Percentiles rank a stretch among this genome's conserved stretches.
phyloP scores from a whole-genome alignment of 1,140 invertebrate genomes.

The Popillia japonica region DNA sequence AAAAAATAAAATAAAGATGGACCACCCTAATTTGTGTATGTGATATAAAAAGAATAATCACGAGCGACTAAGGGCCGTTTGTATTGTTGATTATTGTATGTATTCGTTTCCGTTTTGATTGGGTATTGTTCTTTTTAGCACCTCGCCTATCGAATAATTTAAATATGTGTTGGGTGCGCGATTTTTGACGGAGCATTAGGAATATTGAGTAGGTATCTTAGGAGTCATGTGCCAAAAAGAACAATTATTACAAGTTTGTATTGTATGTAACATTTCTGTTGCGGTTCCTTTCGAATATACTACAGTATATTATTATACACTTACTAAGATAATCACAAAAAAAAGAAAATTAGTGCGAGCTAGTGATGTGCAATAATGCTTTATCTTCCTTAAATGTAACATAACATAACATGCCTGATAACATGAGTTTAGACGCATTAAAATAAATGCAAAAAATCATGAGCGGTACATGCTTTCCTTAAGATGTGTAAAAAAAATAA shows the following conservation, averaged over 20 bases:
- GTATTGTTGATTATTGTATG: neutral
- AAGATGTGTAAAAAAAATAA: no score
- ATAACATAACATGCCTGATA: neutral
- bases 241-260: neutral
- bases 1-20: no score
- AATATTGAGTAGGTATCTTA: no score
- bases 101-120: neutral
- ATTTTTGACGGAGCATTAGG: no score
- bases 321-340: constrained; percentile 9
- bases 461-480: no score
- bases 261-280: no score
- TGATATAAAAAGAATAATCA: neutral
- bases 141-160: neutral
- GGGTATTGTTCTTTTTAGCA: constrained; percentile 7
- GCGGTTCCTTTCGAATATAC: neutral
- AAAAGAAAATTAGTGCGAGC: constrained; percentile 18
- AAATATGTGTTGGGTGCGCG: no score
- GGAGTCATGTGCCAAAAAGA: neutral
- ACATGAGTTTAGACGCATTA: no score
- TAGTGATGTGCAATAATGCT: constrained; percentile 9
- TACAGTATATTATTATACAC: neutral
- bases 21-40: neutral
- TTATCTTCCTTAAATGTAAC: neutral
- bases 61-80: neutral
- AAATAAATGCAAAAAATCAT: no score